Evolutionary conservation across 2,113 vertebrate genomes (phyloP).

Genomic region (Leptobrachium ailaonicum): DNA sequence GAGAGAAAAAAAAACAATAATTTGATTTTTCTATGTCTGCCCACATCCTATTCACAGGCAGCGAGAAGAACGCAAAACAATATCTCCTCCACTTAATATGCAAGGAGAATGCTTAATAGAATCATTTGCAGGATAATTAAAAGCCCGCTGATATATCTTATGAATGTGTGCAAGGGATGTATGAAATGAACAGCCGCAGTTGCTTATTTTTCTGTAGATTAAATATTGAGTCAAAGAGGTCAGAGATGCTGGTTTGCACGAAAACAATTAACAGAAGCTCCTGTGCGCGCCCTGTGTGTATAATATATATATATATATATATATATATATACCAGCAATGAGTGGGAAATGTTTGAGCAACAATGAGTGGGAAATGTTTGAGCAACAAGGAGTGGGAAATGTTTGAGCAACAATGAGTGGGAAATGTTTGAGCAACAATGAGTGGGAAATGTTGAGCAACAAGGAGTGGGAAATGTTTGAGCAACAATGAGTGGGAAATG

Average conservation of each 20-base stretch:
- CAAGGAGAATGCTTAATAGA: constrained; percentile 65
- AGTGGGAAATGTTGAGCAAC: too few species aligned
- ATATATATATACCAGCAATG: too few species aligned
- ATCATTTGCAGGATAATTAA: constrained; percentile 69
- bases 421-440: too few species aligned
- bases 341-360: too few species aligned
- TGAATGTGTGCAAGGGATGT: constrained; percentile 64
- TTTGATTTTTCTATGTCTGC: constrained; percentile 67
- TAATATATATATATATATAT: too few species aligned
- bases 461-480: too few species aligned
- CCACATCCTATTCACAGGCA: constrained; percentile 63
- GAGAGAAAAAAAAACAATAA: constrained; percentile 54
- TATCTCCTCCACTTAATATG: constrained; percentile 68
- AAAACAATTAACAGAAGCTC: constrained; percentile 60
- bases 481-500: too few species aligned
- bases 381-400: too few species aligned
- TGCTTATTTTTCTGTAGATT: constrained; percentile 61
- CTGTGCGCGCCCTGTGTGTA: constrained; percentile 13
- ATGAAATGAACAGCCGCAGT: constrained; percentile 61
- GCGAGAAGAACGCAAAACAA: constrained; percentile 64
- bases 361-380: too few species aligned
- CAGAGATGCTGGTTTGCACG: constrained; percentile 61
- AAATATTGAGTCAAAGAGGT: constrained; percentile 67
- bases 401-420: too few species aligned
- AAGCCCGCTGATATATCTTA: constrained; percentile 63